Evolutionary conservation across 2,797 vertebrate genomes (phyloP), one percentile per base, ranked within the genome.

Genomic region (Syngnathus acus): DNA sequence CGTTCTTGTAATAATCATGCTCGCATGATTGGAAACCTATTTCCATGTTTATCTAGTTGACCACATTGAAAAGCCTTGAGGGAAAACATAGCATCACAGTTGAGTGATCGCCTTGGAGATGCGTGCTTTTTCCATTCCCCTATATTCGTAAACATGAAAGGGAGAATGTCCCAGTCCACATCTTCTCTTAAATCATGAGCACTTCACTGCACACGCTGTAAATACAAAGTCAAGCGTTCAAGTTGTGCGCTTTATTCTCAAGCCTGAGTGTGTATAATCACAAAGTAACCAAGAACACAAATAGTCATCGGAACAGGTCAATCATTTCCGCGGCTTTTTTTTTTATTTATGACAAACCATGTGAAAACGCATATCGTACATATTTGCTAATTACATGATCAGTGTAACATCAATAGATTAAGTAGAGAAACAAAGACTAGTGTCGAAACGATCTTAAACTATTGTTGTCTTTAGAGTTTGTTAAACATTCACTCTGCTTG

Each of bases 201-300:
- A 65, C 72, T 77, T 68, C 72, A 68, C 72, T 78, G 75, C 72
- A 67, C 67, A 16, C 62, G 23, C 57, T 70, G 69, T 65, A 78
- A 82, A 81, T 77, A 76, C 77, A 82, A 80, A 79, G 67, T 78
- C 78, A 72, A 79, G 77, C 74, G 69, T 66, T 78, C 71, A 69
- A 69, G 70, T 62, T 11, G 9, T 61, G n/a, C 23, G 66, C 67
- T 81, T 40, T 59, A 64, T 70, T 72, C 68, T 40, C 10, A 8
- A 26, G 72, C 72, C 71, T n/a, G 54, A 66, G 73, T 77, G 64
- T 55, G 16, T 58, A 67, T 77, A 77, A 83, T 80, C 78, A 79
- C 74, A 84, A 79, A 81, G 71, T 71, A 74, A 66, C 67, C 64
- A 68, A 72, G 74, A 73, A 74, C 71, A 72, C 64, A 80, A 76